Evolutionary conservation across 2,888 invertebrate species (phyloP).

Genomic region (Horisme vitalbata): DNA sequence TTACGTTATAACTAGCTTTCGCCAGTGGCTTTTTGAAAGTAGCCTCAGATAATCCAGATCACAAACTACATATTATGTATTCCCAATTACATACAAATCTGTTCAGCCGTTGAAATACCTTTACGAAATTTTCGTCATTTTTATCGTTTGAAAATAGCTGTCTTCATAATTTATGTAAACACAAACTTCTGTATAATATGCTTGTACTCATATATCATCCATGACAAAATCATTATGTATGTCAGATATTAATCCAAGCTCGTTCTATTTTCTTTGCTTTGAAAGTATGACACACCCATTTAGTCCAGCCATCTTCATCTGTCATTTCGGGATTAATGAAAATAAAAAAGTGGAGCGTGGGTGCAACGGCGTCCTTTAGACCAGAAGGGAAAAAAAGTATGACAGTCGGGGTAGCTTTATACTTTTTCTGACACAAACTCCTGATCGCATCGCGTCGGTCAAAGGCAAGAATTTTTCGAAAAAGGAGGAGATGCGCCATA

Average conservation of each 20-base stretch:
- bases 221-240: conserved; percentile 19
- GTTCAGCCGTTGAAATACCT: no score
- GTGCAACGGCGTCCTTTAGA: conserved; percentile 26
- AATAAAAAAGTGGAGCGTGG: conserved; percentile 44
- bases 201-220: conserved; percentile 8
- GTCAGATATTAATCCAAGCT: conserved; percentile 27
- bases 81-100: no score
- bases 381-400: conserved; percentile 51
- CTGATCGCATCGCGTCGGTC: conserved; percentile 72
- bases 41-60: no score
- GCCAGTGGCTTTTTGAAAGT: no score
- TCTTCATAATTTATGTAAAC: no score
- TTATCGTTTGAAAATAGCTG: no score
- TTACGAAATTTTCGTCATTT: no score
- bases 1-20: no score
- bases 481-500: conserved; percentile 66
- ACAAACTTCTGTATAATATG: no score
- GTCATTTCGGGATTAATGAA: conserved; percentile 72
- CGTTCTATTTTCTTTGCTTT: conserved; percentile 16
- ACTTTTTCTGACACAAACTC: conserved; percentile 73
- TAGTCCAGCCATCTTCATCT: conserved; percentile 64
- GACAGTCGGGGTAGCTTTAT: conserved; percentile 70
- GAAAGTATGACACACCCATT: conserved; percentile 53
- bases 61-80: no score
- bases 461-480: conserved; percentile 62